Conservation (phyloP, 2,113 vertebrate species). For the Ophiodon elongatus region DNA sequence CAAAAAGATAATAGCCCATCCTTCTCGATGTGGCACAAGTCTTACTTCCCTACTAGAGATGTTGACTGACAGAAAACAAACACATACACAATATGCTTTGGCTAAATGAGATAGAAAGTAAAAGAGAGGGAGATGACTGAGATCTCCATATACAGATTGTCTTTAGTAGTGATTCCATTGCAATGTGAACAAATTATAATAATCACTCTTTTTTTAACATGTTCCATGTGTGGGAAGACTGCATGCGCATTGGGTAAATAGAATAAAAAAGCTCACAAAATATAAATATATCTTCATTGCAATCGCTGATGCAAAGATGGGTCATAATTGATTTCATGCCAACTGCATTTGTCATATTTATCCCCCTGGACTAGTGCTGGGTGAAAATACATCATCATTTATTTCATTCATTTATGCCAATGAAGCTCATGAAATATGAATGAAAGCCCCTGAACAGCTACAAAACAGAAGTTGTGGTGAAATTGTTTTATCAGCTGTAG, state of each 20-base stretch:
- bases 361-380: background rate
- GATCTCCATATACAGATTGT: background rate
- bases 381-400: constrained; percentile 16
- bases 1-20: constrained; percentile 49
- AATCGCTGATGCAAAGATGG: constrained; percentile 23
- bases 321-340: constrained; percentile 18
- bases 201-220: background rate
- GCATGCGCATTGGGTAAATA: background rate
- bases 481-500: constrained; percentile 15
- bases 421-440: constrained; percentile 10
- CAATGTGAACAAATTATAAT: constrained; percentile 12
- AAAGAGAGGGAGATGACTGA: background rate
- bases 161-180: background rate
- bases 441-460: background rate
- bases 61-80: constrained; percentile 11
- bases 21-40: background rate
- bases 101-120: constrained; percentile 27
- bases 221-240: background rate
- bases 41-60: constrained; percentile 11
- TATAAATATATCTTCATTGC: constrained; percentile 1
- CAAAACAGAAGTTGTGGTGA: background rate
- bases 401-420: constrained; percentile 6
- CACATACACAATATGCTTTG: background rate
- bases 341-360: constrained; percentile 24
- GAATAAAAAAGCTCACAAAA: background rate